These are phyloP conservation scores for Anodontia alba DNA, from an alignment of 2,888 invertebrate species.

Conservation along the genomic window DNA sequence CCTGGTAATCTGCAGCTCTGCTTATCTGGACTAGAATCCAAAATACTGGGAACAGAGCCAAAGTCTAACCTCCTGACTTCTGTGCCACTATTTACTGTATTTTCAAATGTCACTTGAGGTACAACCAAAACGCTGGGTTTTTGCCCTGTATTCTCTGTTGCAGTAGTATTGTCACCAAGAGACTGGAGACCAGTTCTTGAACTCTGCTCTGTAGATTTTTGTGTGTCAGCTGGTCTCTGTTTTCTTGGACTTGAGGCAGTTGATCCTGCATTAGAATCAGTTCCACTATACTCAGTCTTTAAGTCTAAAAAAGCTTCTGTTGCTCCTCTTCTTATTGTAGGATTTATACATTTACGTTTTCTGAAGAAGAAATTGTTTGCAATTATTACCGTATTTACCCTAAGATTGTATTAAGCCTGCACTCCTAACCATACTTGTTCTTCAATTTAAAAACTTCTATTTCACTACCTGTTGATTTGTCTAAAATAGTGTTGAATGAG, in stretches of 20 bases:
- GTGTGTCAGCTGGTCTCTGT: neutral
- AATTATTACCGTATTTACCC: too few species aligned
- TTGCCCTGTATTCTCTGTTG: neutral
- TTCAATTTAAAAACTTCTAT: too few species aligned
- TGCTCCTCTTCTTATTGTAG: slow-evolving; percentile 65
- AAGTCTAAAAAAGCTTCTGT: slow-evolving; percentile 70
- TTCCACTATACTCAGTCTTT: slow-evolving; percentile 39
- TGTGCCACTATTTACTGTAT: slow-evolving; percentile 11
- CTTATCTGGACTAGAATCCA: slow-evolving; percentile 26
- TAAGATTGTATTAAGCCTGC: too few species aligned
- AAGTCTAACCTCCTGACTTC: slow-evolving; percentile 52
- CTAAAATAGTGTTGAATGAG: too few species aligned
- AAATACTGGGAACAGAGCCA: neutral
- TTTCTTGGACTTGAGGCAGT: slow-evolving; percentile 33
- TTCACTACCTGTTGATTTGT: too few species aligned
- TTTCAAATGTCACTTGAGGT: neutral
- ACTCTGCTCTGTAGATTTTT: neutral
- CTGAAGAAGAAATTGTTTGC: slow-evolving; percentile 46
- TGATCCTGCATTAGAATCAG: slow-evolving; percentile 40
- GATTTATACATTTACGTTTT: slow-evolving; percentile 71
- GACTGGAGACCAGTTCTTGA: neutral
- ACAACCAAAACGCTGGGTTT: neutral
- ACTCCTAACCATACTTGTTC: too few species aligned
- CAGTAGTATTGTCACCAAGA: too few species aligned
- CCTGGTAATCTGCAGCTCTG: slow-evolving; percentile 34